Evolutionary conservation across 2,113 vertebrate species (phyloP).

Genomic region (Hypomesus transpacificus): DNA sequence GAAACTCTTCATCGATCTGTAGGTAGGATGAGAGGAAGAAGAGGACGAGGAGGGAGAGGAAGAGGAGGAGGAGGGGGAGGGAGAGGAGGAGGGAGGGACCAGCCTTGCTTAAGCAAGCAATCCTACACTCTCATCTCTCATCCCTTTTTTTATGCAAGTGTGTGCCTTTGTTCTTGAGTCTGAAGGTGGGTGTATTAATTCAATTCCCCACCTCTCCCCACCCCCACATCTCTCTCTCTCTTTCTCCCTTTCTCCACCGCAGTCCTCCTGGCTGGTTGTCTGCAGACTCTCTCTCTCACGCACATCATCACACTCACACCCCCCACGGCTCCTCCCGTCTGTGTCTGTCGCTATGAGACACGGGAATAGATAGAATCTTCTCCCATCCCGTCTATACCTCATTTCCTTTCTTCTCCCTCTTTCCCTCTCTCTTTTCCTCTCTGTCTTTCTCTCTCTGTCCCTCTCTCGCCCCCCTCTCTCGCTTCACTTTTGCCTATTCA

Average conservation of each 20-base stretch:
- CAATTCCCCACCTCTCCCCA: slow-evolving; percentile 29
- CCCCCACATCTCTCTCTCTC: slow-evolving; percentile 7
- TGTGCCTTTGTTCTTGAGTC: slow-evolving; percentile 63
- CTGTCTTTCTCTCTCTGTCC: slow-evolving; percentile 34
- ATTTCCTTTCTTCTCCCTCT: slow-evolving; percentile 7
- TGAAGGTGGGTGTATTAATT: slow-evolving; percentile 63
- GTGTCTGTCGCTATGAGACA: slow-evolving; percentile 69
- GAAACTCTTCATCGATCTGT: slow-evolving; percentile 62
- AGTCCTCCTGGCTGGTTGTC: slow-evolving; percentile 61
- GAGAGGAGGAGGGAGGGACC: slow-evolving; percentile 47
- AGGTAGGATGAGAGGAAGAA: slow-evolving; percentile 32
- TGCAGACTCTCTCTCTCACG: slow-evolving; percentile 34
- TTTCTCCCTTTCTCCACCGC: slow-evolving; percentile 49
- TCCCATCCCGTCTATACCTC: slow-evolving; percentile 31
- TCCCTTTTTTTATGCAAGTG: slow-evolving; percentile 32
- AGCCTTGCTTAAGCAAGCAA: slow-evolving; percentile 46
- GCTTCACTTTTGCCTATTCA: too few relatives aligned
- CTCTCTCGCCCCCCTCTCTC: not conserved
- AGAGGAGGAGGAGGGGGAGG: slow-evolving; percentile 5
- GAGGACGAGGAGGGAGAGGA: not conserved
- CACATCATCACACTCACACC: slow-evolving; percentile 28
- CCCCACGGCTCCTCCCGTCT: slow-evolving; percentile 59
- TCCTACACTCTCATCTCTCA: slow-evolving; percentile 44
- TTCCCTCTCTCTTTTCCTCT: not conserved
- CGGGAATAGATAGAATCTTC: slow-evolving; percentile 63